Evolutionary conservation across 2,113 vertebrate genomes (phyloP).

Genomic region (Caranx ignobilis): DNA sequence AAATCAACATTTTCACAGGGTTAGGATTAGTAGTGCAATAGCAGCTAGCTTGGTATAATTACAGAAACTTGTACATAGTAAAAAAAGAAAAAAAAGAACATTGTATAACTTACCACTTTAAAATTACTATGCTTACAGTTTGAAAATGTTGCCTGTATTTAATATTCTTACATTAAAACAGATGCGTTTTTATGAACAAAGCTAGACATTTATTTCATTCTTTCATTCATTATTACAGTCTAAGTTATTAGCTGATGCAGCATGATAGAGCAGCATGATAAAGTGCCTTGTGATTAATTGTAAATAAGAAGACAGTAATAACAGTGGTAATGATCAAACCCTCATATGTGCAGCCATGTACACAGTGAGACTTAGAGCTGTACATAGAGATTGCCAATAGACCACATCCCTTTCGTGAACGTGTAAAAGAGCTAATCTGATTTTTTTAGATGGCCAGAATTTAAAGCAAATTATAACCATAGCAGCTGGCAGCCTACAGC

Average conservation of each 20-base stretch:
- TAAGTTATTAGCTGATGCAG: neutral
- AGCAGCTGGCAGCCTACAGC: slow-evolving; percentile 24
- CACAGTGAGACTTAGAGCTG: neutral
- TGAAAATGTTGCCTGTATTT: no score
- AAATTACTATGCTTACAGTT: neutral
- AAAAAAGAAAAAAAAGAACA: no score
- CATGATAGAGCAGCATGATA: neutral
- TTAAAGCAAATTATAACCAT: slow-evolving; percentile 4
- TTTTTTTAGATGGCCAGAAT: slow-evolving; percentile 14
- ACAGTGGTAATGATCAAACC: neutral
- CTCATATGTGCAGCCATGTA: neutral
- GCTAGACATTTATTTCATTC: neutral
- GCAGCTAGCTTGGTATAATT: no score
- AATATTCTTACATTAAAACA: no score
- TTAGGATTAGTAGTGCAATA: no score
- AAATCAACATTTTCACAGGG: no score
- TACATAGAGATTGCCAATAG: neutral
- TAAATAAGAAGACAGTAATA: neutral
- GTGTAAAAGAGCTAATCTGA: neutral
- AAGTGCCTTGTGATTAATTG: neutral
- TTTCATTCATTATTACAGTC: neutral
- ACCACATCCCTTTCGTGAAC: neutral
- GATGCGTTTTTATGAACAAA: no score
- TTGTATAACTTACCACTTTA: no score
- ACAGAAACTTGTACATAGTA: no score